Evolutionary conservation across 2,113 vertebrate genomes (phyloP), one percentile per base, ranked within the genome.

Genomic region (Lepisosteus oculatus): DNA sequence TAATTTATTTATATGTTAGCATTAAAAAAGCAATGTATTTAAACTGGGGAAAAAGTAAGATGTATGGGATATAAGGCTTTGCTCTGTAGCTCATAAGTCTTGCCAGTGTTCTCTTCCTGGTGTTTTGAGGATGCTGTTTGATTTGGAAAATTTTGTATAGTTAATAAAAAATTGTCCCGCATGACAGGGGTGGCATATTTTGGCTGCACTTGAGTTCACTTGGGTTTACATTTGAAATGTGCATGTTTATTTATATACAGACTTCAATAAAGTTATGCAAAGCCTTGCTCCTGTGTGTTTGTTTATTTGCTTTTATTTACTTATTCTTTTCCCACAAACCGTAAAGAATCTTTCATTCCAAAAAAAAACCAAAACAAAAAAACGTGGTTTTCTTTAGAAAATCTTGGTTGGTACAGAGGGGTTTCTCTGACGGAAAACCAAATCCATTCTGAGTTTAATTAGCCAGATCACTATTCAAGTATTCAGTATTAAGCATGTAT

Each of bases 1-100:
- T 96, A 96, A 98, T 94, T 98, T 99, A 98, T 99, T 99, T 98
- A 98, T 96, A 92, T 88, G 95, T 96, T 96, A 93, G 94, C 93
- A 93, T 95, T 97, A 92, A 84, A 76, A 88, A 84, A 87, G 84
- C 89, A 88, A 88, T 94, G 92, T 95, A 95, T 97, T 94, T 94
- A 91, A 95, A 91, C 91, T 79, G 74, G 92, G 91, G 90, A 94
- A 92, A 92, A 93, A 76, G 81, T 88, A 82, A 92, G 77, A 78
- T 89, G 86, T 88, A 89, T 89, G 84, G 81, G 77, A 81, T 76
- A 90, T 91, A 29, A 29, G 92, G 90, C 87, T 90, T 83, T 89
- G 89, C 91, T 91, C 90, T 91, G 90, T 90, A 89, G 84, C 90
- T 90, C 91, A 85, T 81, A 91, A 91, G 87, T 94, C 93, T 92